Base-by-base conservation (phyloP, 2,888 invertebrate species). In the Monopis laevigella region DNA sequence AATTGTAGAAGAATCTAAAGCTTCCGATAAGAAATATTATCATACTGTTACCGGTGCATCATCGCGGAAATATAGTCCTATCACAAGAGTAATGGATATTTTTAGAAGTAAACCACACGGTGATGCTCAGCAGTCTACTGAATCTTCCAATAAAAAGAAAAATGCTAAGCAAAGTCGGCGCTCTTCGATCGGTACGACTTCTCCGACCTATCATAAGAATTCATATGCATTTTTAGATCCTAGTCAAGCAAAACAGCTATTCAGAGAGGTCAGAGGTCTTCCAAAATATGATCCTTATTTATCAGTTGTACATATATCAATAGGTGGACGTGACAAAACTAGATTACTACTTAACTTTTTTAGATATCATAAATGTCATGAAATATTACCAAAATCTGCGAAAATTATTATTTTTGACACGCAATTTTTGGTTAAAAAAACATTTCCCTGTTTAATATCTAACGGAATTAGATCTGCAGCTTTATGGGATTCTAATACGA, bases 371-470 rank as follows among this genome's bases (percentile, higher is more conserved):
- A 78, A 78, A 58, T 80, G 80, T 55, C 72, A 80, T 47, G 80
- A 80, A 62, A 78, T 80, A 41, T 58, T 80, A 50, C 80, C 80
- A 32, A 80, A 78, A 53, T 80, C 80, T 45, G 80, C 80, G 41
- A 80, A 80, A 65, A 73, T 80, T 27, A 80, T 80, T 43, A 78
- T 80, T 58, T 80, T 80, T 51, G 80, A 80, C 55, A 80, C 80
- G 21, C 72, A 77, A 51, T 80, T 80, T 58, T 65, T 66, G 49
- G 80, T 80, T 10, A 63, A 63, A 43, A 80, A 80, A 64, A 75
- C 80, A 3, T 80, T 80, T 62, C 74, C 77, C 17, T 77, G 80
- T 2, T 57, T 80, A 43, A 75, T 80, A 48, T 80, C 78, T 18
- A 77, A 80, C 46, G 80, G 80, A 35, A 80, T 80, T 48, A 62